Percentiles rank a stretch among this genome's conserved stretches.
phyloP scores from a whole-genome alignment of 2,888 invertebrate genomes.

The Melanotus villosus region DNA sequence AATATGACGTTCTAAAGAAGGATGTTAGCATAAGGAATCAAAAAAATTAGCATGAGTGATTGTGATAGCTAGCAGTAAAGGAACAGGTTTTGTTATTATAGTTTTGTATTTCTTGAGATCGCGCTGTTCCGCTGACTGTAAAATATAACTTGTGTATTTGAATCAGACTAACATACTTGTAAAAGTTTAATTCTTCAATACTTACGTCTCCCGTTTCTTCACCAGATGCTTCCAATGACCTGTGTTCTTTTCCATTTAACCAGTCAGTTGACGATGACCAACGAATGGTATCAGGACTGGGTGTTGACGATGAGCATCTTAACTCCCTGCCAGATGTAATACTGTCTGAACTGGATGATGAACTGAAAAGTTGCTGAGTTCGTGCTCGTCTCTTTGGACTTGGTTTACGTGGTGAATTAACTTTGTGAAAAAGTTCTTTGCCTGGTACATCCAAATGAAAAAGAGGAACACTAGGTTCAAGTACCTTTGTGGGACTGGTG shows the following conservation, averaged over 20 bases:
- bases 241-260: slow-evolving; percentile 62
- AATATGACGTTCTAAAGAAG: too few relatives aligned
- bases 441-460: slow-evolving; percentile 76
- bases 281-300: slow-evolving; percentile 67
- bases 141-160: neutral
- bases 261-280: slow-evolving; percentile 67
- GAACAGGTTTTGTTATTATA: neutral
- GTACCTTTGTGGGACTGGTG: slow-evolving; percentile 72
- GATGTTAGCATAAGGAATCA: too few relatives aligned
- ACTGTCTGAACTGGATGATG: slow-evolving; percentile 76
- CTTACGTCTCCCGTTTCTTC: slow-evolving; percentile 71
- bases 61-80: too few relatives aligned
- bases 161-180: too few relatives aligned
- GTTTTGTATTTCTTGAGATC: too few relatives aligned
- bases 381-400: slow-evolving; percentile 74
- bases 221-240: slow-evolving; percentile 67
- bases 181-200: slow-evolving; percentile 34
- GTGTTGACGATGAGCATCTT: slow-evolving; percentile 65
- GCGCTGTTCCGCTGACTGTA: too few relatives aligned
- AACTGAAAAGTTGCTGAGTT: slow-evolving; percentile 71
- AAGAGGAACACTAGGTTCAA: slow-evolving; percentile 70
- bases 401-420: slow-evolving; percentile 69
- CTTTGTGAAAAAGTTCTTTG: slow-evolving; percentile 64
- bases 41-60: too few relatives aligned
- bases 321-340: slow-evolving; percentile 70